Base-by-base conservation (phyloP, 2,797 vertebrate genomes). In the Echiichthys vipera region DNA sequence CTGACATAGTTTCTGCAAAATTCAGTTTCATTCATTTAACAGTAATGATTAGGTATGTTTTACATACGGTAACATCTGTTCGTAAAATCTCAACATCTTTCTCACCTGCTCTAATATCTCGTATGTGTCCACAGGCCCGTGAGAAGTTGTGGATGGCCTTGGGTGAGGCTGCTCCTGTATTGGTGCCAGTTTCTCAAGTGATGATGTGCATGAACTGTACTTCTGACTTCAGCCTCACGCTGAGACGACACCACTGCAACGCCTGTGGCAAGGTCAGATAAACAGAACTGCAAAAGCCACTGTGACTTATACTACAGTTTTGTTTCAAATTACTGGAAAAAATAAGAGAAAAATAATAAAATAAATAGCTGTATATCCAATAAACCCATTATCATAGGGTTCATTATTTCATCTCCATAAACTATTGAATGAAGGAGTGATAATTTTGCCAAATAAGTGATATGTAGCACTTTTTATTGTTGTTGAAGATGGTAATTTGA, bases 141-240 rank as follows among this genome's bases (percentile, higher is more conserved):
- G 96, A 98, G 92, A 96, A 96, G 71, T 80, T 97, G 82, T 98
- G 96, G 90, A 96, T 96, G 92, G 93, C 94, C 15, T 91, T 99
- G 39, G 98, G 98, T 30, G 96, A 97, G 86, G 95, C 96, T 30
- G 96, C 97, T 37, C 98, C 98, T 1, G 95, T 96, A 0, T 88
- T 98, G 75, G 96, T 97, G 81, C 96, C 97, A 0, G 95, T 97
- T 80, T 96, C 97, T 18, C 97, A 98, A 0, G 96, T 95, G 46
- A 95, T 96, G 95, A 98, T 98, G 97, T 99, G 98, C 90, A 99
- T 99, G 98, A 98, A 97, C 93, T 99, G 98, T 6, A 95, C 96
- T 53, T 95, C 96, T 11, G 97, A 99, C 88, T 99, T 99, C 81
- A 97, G 96, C 57, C 96, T 99, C 77, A 98, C 97, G 0, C 91